phyloP scores from a whole-genome alignment of 2,797 vertebrate genomes.

The Melanotaenia boesemani region DNA sequence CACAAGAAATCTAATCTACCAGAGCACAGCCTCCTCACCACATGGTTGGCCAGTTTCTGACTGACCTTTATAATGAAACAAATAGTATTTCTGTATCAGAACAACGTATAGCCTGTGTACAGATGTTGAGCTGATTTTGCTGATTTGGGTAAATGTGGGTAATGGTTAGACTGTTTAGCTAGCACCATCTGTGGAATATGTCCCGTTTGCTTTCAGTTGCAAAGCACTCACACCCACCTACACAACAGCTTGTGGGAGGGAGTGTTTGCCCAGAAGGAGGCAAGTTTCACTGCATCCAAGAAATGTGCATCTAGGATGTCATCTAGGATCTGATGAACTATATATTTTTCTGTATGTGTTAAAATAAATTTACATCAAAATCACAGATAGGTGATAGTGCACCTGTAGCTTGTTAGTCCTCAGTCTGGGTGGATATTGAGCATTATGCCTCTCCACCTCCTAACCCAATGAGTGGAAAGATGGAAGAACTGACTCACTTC shows the following conservation, averaged over 20 bases:
- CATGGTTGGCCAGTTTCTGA: not conserved
- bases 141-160: conserved; percentile 2
- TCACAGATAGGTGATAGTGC: not conserved
- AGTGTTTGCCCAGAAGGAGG: conserved; percentile 49
- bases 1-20: not conserved
- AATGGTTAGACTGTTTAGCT: conserved; percentile 1
- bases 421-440: not conserved
- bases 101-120: not conserved
- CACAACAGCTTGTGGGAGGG: conserved; percentile 55
- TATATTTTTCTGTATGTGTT: not conserved
- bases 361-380: not conserved
- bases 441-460: not conserved
- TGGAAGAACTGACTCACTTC: conserved; percentile 39
- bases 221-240: conserved; percentile 45
- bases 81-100: not conserved
- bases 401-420: not conserved
- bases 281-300: conserved; percentile 26
- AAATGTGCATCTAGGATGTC: not conserved
- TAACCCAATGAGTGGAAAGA: conserved; percentile 6
- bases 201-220: conserved; percentile 41
- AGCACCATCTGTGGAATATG: conserved; percentile 47
- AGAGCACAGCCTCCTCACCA: not conserved
- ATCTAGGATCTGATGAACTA: not conserved
- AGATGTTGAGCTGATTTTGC: not conserved
- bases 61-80: not conserved